Evolutionary conservation across 2,888 invertebrate species (phyloP).

Genomic region (Gymnoscelis rufifasciata): DNA sequence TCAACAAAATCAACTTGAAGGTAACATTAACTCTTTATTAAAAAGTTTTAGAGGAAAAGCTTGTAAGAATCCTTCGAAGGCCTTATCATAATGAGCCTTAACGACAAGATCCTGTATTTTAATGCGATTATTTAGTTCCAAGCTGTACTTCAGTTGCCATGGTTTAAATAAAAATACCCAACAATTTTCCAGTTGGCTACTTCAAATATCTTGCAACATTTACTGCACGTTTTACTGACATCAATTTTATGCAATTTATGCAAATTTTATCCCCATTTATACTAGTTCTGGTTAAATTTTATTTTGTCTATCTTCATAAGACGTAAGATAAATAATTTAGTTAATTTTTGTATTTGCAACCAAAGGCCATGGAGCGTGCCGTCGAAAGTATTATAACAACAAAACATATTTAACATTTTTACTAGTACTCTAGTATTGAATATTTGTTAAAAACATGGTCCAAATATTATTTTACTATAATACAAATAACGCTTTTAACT

Average conservation of each 20-base stretch:
- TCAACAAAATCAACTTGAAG: slow-evolving; percentile 21
- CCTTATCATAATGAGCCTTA: slow-evolving; percentile 28
- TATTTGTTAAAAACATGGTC: no score
- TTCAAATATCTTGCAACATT: slow-evolving; percentile 32
- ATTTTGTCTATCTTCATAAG: no score
- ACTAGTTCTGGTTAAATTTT: no score
- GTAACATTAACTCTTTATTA: slow-evolving; percentile 34
- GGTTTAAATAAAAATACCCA: slow-evolving; percentile 16
- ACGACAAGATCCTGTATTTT: slow-evolving; percentile 22
- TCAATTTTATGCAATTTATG: slow-evolving; percentile 21
- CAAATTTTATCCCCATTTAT: slow-evolving; percentile 72
- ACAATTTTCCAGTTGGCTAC: slow-evolving; percentile 29
- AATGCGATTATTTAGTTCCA: slow-evolving; percentile 17
- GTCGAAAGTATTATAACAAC: no score
- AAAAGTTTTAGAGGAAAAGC: slow-evolving; percentile 31
- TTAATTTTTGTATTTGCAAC: no score
- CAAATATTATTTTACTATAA: no score
- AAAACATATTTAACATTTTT: no score
- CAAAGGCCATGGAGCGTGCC: no score
- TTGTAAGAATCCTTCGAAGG: slow-evolving; percentile 32
- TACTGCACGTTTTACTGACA: no score
- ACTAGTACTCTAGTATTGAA: no score
- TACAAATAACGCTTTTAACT: no score
- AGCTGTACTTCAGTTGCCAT: not conserved
- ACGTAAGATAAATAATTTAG: no score